phyloP scores from a whole-genome alignment of 2,888 invertebrate species.

The Timema podura region DNA sequence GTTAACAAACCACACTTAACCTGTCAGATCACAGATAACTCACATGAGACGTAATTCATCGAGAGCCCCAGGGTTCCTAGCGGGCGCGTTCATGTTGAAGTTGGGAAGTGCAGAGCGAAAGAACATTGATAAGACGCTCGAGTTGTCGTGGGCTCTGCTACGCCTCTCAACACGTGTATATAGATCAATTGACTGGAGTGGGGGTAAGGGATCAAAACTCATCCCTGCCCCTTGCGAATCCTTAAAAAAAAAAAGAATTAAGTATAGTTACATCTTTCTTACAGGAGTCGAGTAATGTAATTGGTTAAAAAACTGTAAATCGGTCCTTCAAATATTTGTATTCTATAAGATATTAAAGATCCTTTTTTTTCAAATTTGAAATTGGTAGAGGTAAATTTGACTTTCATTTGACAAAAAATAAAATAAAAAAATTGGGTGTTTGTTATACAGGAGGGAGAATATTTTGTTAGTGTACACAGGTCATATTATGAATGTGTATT shows the following conservation, averaged over 20 bases:
- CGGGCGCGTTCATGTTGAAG: constrained; percentile 49
- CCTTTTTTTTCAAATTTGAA: too few species aligned
- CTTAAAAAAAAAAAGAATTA: constrained; percentile 12
- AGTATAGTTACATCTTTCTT: background rate
- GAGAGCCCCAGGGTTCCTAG: background rate
- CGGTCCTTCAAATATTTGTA: too few species aligned
- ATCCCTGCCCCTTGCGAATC: constrained; percentile 53
- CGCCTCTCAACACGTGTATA: constrained; percentile 54
- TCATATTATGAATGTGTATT: too few species aligned
- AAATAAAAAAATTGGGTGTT: too few species aligned
- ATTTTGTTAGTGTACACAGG: too few species aligned
- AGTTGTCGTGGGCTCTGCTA: constrained; percentile 32
- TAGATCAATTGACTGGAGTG: constrained; percentile 65
- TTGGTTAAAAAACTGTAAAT: too few species aligned
- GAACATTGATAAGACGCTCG: constrained; percentile 51
- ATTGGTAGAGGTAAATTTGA: too few species aligned
- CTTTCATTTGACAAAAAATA: too few species aligned
- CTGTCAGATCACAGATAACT: background rate
- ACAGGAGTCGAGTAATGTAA: too few species aligned
- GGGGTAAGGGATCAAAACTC: constrained; percentile 76
- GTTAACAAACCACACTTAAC: background rate
- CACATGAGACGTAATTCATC: background rate
- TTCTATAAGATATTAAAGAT: too few species aligned
- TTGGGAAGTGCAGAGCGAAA: constrained; percentile 69
- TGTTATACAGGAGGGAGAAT: too few species aligned